A percentile compares a stretch with the other conserved stretches of the same genome.
Conservation (phyloP, 2,113 vertebrate species). For the Hylia prasina region DNA sequence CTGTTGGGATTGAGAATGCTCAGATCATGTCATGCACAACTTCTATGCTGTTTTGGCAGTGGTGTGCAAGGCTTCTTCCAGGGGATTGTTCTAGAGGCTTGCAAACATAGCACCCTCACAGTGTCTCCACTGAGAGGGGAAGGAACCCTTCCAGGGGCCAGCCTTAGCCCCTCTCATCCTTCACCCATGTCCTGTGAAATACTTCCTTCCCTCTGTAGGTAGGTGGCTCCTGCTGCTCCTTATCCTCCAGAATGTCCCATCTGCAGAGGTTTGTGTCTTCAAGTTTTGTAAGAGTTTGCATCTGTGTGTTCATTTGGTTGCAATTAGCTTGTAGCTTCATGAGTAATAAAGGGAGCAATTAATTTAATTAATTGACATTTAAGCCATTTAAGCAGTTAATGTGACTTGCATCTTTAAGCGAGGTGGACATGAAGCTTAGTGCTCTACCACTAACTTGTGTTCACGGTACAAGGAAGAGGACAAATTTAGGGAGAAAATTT, state of each 20-base stretch:
- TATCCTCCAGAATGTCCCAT: background rate
- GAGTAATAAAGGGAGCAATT: background rate
- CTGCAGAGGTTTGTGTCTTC: background rate
- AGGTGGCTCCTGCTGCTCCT: background rate
- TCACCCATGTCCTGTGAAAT: background rate
- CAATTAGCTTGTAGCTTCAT: background rate
- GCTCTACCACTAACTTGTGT: background rate
- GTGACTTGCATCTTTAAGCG: background rate
- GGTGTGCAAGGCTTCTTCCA: background rate
- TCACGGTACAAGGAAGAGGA: background rate
- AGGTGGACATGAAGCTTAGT: background rate
- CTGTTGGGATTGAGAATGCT: background rate
- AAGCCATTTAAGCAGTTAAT: background rate
- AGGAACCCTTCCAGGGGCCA: background rate
- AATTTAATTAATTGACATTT: background rate
- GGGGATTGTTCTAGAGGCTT: background rate
- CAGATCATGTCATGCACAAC: background rate
- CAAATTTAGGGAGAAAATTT: background rate
- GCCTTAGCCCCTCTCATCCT: background rate
- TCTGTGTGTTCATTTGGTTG: background rate
- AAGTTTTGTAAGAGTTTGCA: background rate
- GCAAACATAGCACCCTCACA: background rate
- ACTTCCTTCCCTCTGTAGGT: background rate
- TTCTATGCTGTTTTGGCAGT: background rate
- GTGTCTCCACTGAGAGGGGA: background rate